Conservation (phyloP, 2,888 invertebrate species). For the Crematogaster levior region DNA sequence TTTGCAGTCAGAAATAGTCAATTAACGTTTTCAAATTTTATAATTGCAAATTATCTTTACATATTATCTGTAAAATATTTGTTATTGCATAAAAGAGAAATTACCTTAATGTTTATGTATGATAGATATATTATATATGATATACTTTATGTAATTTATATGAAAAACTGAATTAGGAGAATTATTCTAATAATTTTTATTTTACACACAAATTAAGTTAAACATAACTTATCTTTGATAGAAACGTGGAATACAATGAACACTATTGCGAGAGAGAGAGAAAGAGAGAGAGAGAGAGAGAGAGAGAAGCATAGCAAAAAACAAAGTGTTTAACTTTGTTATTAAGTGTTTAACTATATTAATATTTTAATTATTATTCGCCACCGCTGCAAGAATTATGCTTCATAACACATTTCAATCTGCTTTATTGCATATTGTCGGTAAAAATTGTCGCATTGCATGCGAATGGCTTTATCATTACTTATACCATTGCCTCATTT, state of each 20-base stretch:
- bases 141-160: too few relatives aligned
- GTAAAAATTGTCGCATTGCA: not conserved
- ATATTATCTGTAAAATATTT: not conserved
- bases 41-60: not conserved
- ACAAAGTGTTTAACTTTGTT: not conserved
- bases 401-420: not conserved
- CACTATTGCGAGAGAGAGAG: not conserved
- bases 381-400: not conserved
- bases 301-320: not conserved
- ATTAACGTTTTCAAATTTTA: not conserved
- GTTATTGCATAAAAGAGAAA: not conserved
- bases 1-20: not conserved
- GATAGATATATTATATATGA: too few relatives aligned
- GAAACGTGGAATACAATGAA: not conserved
- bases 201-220: not conserved
- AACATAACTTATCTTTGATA: not conserved
- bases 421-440: not conserved
- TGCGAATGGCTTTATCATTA: not conserved
- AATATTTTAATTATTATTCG: not conserved
- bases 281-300: too few relatives aligned
- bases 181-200: not conserved
- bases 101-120: not conserved
- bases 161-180: not conserved
- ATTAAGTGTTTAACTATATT: too few relatives aligned
- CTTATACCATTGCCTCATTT: not conserved